Conservation (phyloP, 2,888 invertebrate genomes). For the Gari tellinella region DNA sequence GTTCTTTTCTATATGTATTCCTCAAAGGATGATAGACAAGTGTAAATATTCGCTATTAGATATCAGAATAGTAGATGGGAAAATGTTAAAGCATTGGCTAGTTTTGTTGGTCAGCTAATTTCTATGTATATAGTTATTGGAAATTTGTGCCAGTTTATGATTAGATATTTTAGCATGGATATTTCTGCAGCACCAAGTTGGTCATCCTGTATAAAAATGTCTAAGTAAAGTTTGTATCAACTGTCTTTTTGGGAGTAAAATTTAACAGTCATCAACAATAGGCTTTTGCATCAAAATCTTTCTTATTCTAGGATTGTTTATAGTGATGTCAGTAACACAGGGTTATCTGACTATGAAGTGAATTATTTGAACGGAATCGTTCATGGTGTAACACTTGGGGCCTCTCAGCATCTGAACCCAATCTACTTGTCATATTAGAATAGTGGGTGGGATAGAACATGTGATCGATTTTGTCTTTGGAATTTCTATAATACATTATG, state of each 20-base stretch:
- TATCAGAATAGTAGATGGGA: too few species aligned
- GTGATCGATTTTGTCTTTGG: too few species aligned
- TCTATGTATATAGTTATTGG: constrained; percentile 57
- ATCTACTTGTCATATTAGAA: too few species aligned
- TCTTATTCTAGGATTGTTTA: constrained; percentile 23
- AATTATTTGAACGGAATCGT: neutral
- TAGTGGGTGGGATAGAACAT: too few species aligned
- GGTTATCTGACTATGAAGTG: constrained; percentile 17
- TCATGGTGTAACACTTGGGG: too few species aligned
- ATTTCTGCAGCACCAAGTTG: constrained; percentile 24
- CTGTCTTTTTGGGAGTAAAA: constrained; percentile 10
- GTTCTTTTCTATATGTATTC: neutral
- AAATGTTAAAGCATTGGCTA: constrained; percentile 26
- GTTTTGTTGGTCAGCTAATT: too few species aligned
- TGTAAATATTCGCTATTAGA: neutral
- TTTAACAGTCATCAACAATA: constrained; percentile 17
- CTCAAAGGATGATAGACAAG: neutral
- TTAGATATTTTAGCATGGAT: constrained; percentile 43
- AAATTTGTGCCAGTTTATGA: constrained; percentile 52
- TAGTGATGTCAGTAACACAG: constrained; percentile 26
- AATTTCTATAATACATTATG: too few species aligned
- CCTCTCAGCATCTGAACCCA: too few species aligned
- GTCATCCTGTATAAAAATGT: constrained; percentile 23
- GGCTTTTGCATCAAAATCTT: constrained; percentile 1
- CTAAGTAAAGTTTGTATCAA: constrained; percentile 3